Conservation (phyloP, 92 coral and sea anemone species). For the Diadumene lineata region DNA sequence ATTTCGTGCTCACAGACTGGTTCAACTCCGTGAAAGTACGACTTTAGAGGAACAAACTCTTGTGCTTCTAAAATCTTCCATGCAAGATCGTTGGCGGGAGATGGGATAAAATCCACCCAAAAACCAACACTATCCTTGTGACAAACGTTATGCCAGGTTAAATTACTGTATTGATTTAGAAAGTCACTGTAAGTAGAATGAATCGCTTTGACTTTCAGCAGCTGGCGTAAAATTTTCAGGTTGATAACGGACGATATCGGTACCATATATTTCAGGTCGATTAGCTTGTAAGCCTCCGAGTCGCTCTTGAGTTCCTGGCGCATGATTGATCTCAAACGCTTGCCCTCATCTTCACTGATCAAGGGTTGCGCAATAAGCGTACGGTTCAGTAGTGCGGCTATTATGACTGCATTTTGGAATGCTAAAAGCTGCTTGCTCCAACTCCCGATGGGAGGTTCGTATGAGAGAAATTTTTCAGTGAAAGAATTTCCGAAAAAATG, state of each 20-base stretch:
- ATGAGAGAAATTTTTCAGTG: constrained; percentile 60
- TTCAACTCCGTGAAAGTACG: constrained; percentile 30
- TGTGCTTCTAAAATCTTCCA: constrained; percentile 76
- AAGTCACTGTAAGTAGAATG: constrained; percentile 39
- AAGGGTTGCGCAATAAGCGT: constrained; percentile 75
- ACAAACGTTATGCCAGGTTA: constrained; percentile 62
- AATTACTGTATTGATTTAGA: constrained; percentile 37
- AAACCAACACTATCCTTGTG: constrained; percentile 63
- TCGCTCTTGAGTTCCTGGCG: constrained; percentile 45
- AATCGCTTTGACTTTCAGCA: constrained; percentile 36
- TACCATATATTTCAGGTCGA: constrained; percentile 59
- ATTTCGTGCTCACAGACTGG: constrained; percentile 61
- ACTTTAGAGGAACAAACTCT: constrained; percentile 36
- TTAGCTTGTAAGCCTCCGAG: constrained; percentile 43
- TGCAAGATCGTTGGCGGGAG: constrained; percentile 55
- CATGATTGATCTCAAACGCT: constrained; percentile 38
- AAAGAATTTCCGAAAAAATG: constrained; percentile 23
- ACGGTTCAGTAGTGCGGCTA: constrained; percentile 71
- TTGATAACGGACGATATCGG: constrained; percentile 75
- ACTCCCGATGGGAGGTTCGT: constrained; percentile 84
- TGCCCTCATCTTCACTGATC: constrained; percentile 67
- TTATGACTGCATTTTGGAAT: constrained; percentile 83
- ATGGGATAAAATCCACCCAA: constrained; percentile 81
- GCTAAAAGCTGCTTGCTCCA: constrained; percentile 84
- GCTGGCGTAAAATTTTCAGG: constrained; percentile 39